phyloP scores from a whole-genome alignment of 1,140 invertebrate genomes.

The Ditylenchus dipsaci region DNA sequence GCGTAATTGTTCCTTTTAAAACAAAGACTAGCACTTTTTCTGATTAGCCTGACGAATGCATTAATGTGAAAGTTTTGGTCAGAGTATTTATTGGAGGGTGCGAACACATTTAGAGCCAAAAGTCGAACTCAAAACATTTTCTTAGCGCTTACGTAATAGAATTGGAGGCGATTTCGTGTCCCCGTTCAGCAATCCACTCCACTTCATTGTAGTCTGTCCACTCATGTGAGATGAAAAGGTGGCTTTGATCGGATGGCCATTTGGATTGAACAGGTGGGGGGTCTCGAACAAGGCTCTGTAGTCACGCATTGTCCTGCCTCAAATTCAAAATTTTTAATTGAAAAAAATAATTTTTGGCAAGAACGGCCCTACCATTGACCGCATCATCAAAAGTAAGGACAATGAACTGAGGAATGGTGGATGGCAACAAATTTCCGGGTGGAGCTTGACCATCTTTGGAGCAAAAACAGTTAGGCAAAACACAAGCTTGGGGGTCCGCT shows the following conservation, averaged over 20 bases:
- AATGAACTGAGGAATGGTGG: slow-evolving; percentile 44
- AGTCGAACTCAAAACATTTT: no score
- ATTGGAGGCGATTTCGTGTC: slow-evolving; percentile 92
- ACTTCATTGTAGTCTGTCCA: slow-evolving; percentile 94
- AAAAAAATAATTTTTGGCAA: slow-evolving; percentile 22
- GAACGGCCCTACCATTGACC: slow-evolving; percentile 42
- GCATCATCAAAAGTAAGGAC: slow-evolving; percentile 51
- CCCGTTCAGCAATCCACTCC: slow-evolving; percentile 81
- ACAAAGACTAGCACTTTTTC: no score
- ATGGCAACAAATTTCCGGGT: slow-evolving; percentile 23
- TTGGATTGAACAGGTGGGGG: slow-evolving; percentile 32
- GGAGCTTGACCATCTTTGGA: slow-evolving; percentile 30
- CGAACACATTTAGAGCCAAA: no score
- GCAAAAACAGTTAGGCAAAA: slow-evolving; percentile 49
- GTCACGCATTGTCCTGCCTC: slow-evolving; percentile 21
- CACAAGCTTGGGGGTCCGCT: not conserved
- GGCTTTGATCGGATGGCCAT: slow-evolving; percentile 86
- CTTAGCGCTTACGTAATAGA: slow-evolving; percentile 73
- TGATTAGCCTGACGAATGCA: no score
- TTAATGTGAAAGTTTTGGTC: no score
- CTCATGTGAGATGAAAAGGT: slow-evolving; percentile 98
- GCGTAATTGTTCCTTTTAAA: no score
- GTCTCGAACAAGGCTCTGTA: slow-evolving; percentile 24
- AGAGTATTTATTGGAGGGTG: no score
- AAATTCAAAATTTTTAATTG: slow-evolving; percentile 26